Conservation (phyloP, 1,140 invertebrate species). For the Neodiprion virginianus region DNA sequence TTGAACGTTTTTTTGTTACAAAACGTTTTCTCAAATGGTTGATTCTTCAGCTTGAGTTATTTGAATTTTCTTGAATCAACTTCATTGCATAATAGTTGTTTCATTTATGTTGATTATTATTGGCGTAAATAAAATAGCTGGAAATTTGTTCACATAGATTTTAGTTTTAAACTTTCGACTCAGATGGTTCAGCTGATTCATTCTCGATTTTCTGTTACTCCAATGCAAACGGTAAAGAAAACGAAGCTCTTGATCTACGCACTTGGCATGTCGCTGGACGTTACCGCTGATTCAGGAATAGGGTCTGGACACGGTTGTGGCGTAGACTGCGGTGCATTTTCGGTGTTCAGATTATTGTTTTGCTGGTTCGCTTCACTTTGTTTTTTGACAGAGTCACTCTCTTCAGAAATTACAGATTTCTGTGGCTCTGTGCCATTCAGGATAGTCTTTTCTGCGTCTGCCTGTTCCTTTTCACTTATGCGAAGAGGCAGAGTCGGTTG, state of each 20-base stretch:
- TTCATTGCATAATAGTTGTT: too few relatives aligned
- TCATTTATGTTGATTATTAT: too few relatives aligned
- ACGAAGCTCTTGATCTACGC: neutral
- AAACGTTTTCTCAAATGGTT: too few relatives aligned
- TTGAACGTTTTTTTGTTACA: too few relatives aligned
- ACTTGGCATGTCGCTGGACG: neutral
- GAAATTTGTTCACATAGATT: too few relatives aligned
- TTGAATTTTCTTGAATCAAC: too few relatives aligned
- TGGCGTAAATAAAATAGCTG: too few relatives aligned
- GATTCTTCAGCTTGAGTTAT: too few relatives aligned
- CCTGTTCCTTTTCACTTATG: constrained; percentile 40
- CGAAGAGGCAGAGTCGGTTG: constrained; percentile 46
- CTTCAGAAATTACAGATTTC: constrained; percentile 38
- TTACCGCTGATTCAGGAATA: neutral
- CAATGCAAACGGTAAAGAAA: too few relatives aligned
- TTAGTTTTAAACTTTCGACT: too few relatives aligned
- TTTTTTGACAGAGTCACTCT: constrained; percentile 30
- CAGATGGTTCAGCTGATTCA: too few relatives aligned
- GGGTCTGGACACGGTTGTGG: constrained; percentile 3
- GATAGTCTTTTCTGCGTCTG: constrained; percentile 43
- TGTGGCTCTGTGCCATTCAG: constrained; percentile 47
- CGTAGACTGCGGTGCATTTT: constrained; percentile 41
- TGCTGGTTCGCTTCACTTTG: constrained; percentile 40
- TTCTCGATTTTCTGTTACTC: too few relatives aligned
- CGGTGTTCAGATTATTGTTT: constrained; percentile 48